A percentile compares a stretch with the other conserved stretches of the same genome.
Evolutionary conservation across 2,797 vertebrate genomes (phyloP).

Genomic region (Thunnus albacares): DNA sequence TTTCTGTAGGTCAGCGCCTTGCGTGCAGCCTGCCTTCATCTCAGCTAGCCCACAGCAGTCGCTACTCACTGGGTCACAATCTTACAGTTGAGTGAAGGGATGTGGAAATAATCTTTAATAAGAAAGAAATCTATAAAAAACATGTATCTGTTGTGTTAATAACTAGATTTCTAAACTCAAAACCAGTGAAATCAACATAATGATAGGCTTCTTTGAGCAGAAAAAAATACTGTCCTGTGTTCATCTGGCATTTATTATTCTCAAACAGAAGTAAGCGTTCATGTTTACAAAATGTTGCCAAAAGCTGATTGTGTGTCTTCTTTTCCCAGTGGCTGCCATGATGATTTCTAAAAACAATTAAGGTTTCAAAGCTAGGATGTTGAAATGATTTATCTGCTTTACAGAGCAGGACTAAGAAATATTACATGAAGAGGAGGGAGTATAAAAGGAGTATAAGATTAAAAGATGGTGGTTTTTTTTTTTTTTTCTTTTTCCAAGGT

Average conservation of each 20-base stretch:
- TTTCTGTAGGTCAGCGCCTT: constrained; percentile 67
- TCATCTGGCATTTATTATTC: constrained; percentile 6
- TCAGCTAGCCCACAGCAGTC: constrained; percentile 41
- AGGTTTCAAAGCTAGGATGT: constrained; percentile 65
- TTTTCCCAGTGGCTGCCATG: constrained; percentile 45
- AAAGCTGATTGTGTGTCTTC: constrained; percentile 49
- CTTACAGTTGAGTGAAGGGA: constrained; percentile 48
- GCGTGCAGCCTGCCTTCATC: constrained; percentile 37
- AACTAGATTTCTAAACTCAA: constrained; percentile 3
- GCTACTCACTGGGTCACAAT: constrained; percentile 62
- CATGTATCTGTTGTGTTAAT: neutral
- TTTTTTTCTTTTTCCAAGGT: constrained; percentile 31
- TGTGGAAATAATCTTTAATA: constrained; percentile 47
- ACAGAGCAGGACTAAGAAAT: constrained; percentile 55
- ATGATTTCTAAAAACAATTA: constrained; percentile 68
- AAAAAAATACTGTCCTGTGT: neutral
- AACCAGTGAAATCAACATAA: neutral
- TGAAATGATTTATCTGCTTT: constrained; percentile 74
- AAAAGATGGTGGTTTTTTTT: constrained; percentile 36
- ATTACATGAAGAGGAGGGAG: constrained; percentile 47
- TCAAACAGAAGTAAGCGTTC: constrained; percentile 23
- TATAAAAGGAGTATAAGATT: constrained; percentile 51
- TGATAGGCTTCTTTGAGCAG: constrained; percentile 2
- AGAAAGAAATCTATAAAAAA: neutral
- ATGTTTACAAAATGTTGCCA: constrained; percentile 44